phyloP scores from a whole-genome alignment of 2,113 vertebrate genomes.

The Lagopus muta region DNA sequence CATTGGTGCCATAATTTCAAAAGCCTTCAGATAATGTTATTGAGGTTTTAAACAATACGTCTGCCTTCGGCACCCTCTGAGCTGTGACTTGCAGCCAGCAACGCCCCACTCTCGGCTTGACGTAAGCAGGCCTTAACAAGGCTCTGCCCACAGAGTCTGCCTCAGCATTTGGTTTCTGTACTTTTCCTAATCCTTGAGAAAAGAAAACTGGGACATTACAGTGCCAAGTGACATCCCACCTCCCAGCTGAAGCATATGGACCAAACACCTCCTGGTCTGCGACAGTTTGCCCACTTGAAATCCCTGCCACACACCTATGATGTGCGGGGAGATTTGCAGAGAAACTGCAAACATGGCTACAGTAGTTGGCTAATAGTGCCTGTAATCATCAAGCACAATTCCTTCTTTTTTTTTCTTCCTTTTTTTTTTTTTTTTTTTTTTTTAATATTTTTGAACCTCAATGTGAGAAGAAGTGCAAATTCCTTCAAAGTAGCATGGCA shows the following conservation, averaged over 20 bases:
- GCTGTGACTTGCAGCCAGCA: not conserved
- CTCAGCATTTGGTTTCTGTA: conserved; percentile 14
- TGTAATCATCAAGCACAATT: not conserved
- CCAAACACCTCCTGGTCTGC: conserved; percentile 10
- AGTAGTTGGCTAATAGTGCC: not conserved
- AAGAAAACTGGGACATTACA: conserved; percentile 20
- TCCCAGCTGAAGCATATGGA: conserved; percentile 23
- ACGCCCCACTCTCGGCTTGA: not conserved
- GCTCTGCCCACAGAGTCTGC: not conserved
- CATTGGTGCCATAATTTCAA: not conserved
- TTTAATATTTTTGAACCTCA: not conserved
- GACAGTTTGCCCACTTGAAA: not conserved
- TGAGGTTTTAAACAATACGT: not conserved
- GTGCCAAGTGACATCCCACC: conserved; percentile 17
- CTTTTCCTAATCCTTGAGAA: conserved; percentile 12
- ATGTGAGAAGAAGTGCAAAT: not conserved
- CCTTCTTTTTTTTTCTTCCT: not conserved
- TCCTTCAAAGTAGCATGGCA: not conserved
- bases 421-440: too few species aligned
- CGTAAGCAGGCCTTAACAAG: not conserved
- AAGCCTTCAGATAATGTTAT: not conserved
- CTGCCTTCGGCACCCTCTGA: not conserved
- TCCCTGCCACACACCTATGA: not conserved
- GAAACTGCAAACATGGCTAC: not conserved
- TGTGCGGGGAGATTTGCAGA: not conserved